Conservation (phyloP, 2,113 vertebrate species). For the Neogobius melanostomus region DNA sequence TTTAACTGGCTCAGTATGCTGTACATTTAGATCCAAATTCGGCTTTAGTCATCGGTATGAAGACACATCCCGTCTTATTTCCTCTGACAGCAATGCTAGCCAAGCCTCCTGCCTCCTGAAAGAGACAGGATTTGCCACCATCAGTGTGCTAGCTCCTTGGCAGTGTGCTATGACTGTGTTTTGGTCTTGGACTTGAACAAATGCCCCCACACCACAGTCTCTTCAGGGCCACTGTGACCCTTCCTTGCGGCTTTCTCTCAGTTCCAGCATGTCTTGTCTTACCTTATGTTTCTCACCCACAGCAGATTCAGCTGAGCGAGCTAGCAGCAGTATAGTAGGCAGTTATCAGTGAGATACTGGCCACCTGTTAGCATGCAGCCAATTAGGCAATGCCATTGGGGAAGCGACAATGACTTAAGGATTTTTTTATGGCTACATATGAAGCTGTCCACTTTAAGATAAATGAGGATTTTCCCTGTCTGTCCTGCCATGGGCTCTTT, state of each 20-base stretch:
- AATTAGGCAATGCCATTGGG: constrained; percentile 37
- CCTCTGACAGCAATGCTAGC: constrained; percentile 7
- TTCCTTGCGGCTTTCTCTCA: constrained; percentile 10
- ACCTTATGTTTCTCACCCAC: constrained; percentile 12
- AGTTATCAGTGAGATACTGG: constrained; percentile 29
- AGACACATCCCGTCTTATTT: constrained; percentile 22
- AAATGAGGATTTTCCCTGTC: constrained; percentile 22
- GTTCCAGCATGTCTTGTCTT: constrained; percentile 10
- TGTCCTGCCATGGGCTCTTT: constrained; percentile 35
- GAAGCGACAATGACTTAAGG: constrained; percentile 40
- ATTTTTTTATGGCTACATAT: constrained; percentile 49
- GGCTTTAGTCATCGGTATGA: constrained; percentile 18
- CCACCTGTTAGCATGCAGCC: constrained; percentile 30
- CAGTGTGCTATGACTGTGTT: constrained; percentile 16
- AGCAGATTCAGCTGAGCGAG: constrained; percentile 7
- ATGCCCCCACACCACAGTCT: constrained; percentile 8
- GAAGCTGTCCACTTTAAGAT: constrained; percentile 39
- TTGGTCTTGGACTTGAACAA: constrained; percentile 23
- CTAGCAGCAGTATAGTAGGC: constrained; percentile 21
- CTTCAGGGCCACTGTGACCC: constrained; percentile 8
- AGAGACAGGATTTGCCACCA: constrained; percentile 25
- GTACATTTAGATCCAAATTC: neutral
- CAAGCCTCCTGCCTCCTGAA: constrained; percentile 18
- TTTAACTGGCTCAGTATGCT: neutral
- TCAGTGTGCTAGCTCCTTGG: constrained; percentile 23